phyloP scores from a whole-genome alignment of 23 tunicate genomes.

The Oikopleura albicans region DNA sequence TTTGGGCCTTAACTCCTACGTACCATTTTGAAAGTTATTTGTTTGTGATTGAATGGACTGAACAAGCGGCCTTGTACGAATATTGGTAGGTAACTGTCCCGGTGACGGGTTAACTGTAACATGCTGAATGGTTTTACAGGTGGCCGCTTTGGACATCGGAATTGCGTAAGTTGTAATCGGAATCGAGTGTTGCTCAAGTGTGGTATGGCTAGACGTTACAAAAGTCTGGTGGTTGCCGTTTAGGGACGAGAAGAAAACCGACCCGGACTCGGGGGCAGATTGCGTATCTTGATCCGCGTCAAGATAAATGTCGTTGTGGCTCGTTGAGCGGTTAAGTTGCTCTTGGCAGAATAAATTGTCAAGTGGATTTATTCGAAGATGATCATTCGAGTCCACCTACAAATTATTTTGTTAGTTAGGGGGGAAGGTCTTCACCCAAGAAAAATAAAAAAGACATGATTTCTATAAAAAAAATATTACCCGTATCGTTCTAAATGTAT shows the following conservation, averaged over 20 bases:
- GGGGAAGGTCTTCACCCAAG: no score
- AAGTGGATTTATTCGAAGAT: neutral
- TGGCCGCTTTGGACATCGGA: neutral
- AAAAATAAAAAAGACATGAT: no score
- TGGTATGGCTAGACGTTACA: neutral
- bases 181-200: neutral
- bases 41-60: neutral
- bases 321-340: neutral
- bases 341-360: neutral
- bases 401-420: no score
- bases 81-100: neutral
- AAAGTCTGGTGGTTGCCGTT: neutral
- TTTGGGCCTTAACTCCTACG: neutral
- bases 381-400: neutral
- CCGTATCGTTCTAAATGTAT: no score
- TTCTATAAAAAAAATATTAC: no score
- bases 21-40: neutral
- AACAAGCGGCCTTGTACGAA: neutral
- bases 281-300: neutral
- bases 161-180: neutral
- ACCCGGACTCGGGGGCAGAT: neutral
- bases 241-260: neutral
- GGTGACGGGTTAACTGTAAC: neutral
- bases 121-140: neutral
- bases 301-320: neutral